These are phyloP conservation scores for Megalurothrips usitatus DNA, from an alignment of 2,888 invertebrate genomes.

Conservation along the genomic window DNA sequence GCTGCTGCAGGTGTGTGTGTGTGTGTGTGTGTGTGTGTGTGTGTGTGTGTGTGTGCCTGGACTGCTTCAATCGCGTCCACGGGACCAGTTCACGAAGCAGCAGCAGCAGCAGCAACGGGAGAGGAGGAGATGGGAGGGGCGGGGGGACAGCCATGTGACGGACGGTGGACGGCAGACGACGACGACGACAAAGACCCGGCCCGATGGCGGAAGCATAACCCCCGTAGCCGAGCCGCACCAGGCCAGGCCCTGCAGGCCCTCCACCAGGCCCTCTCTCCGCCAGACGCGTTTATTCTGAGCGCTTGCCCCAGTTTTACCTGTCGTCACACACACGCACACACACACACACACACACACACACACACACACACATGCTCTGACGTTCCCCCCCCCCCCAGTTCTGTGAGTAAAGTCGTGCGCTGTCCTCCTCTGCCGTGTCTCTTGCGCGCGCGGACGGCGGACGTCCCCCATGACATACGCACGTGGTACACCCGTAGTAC, in stretches of 20 bases:
- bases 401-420: no score
- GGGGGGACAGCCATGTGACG: neutral
- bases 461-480: no score
- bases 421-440: no score
- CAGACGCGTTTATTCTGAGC: conserved; percentile 19
- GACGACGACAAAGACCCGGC: neutral
- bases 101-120: neutral
- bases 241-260: neutral
- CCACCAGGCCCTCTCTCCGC: neutral
- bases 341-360: neutral
- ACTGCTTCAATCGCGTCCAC: no score
- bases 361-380: neutral
- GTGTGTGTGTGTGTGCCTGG: no score
- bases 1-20: no score
- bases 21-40: no score
- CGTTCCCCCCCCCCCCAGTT: neutral
- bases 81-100: neutral
- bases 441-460: no score
- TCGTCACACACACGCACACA: neutral
- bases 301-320: conserved; percentile 21
- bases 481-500: no score
- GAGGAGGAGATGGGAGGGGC: neutral
- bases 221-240: neutral
- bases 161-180: neutral
- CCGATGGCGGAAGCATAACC: neutral